Base-by-base conservation (phyloP, 2,888 invertebrate genomes). In the Tanytarsus gracilentus region DNA sequence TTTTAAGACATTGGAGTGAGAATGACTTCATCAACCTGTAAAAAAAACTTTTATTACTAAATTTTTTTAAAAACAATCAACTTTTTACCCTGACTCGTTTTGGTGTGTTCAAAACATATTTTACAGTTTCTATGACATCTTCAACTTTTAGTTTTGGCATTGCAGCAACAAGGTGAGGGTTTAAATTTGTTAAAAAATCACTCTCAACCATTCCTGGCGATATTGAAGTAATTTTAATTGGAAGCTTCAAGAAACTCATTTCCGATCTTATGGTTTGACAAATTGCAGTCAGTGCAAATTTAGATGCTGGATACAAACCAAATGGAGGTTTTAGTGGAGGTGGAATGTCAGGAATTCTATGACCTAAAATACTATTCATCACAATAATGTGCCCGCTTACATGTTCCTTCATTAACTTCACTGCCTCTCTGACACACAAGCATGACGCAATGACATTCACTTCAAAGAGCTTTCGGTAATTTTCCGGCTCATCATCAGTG, bases 121-220 rank as follows among this genome's bases (percentile, higher is more conserved):
- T 62, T 1, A 83, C 77, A 1, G 83, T 79, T 62, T 81, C 76
- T 0, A 83, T 81, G 5, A 86, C 75, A 67, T 85, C 85, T 40
- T 73, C 69, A 0, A 83, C 68, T 51, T 77, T 70, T 4, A 83
- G 74, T 56, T 71, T 68, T 39, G 77, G 75, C 63, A 75, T 67
- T 18, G 69, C 67, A 8, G 70, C 69, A 51, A 70, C 18, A 70
- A 66, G 30, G 67, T 68, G 7, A 65, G 65, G 68, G 66, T 62
- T 67, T 67, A 64, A 71, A 74, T 72, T 72, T 66, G 73, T 71
- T 48, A 79, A 66, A 52, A 78, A 72, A 62, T 77, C 77, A 0
- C 82, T 82, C 49, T 75, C 74, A 16, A 82, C 81, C 64, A 81
- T 68, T 16, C 83, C 84, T 1, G 84, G 84, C 44, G 79, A 82